Evolutionary conservation across 1,140 invertebrate genomes (phyloP).

Genomic region (Calephelis virginiensis): DNA sequence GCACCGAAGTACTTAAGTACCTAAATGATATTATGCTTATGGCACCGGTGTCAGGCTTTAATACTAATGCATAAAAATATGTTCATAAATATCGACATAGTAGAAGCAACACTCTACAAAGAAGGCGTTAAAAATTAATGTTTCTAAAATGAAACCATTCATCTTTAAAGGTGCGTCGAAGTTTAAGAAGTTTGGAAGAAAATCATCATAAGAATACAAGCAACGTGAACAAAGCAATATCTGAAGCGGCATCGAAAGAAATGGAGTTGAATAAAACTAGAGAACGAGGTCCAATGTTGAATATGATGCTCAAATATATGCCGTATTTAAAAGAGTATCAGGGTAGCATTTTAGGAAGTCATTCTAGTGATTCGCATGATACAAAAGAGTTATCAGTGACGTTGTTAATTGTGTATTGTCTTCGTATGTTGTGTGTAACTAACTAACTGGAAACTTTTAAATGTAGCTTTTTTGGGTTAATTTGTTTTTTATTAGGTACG

Average conservation of each 20-base stretch:
- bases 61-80: too few relatives aligned
- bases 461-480: background rate
- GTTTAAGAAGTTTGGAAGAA: slow-evolving; percentile 32
- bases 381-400: background rate
- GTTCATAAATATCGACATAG: too few relatives aligned
- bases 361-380: background rate
- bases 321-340: slow-evolving; percentile 57
- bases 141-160: too few relatives aligned
- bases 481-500: background rate
- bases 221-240: slow-evolving; percentile 3
- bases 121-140: too few relatives aligned
- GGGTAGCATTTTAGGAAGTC: slow-evolving; percentile 33
- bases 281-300: slow-evolving; percentile 45
- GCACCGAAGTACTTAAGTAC: too few relatives aligned
- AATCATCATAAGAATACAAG: slow-evolving; percentile 7
- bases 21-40: too few relatives aligned
- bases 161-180: slow-evolving; percentile 38
- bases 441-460: background rate
- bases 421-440: background rate
- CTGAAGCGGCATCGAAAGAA: slow-evolving; percentile 16
- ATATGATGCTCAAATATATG: slow-evolving; percentile 55
- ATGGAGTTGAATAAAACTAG: slow-evolving; percentile 37
- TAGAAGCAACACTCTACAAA: too few relatives aligned
- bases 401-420: background rate
- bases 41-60: too few relatives aligned